Percentiles rank a stretch among this genome's conserved stretches.
Evolutionary conservation across 2,888 invertebrate species (phyloP).

Genomic region (Oegoconia quadripuncta): DNA sequence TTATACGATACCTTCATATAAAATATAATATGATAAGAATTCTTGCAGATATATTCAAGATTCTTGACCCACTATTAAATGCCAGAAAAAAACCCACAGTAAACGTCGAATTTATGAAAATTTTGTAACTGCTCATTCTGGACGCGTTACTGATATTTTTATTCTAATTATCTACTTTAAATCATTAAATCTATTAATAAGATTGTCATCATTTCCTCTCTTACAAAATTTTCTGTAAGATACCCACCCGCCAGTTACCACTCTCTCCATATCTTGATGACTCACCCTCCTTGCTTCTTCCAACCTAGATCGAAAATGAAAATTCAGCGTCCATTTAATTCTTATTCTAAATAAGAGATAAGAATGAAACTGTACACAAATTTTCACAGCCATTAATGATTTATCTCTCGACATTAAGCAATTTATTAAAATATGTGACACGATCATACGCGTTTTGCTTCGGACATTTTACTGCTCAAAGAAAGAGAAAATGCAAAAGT

Average conservation of each 20-base stretch:
- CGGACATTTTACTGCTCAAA: too few relatives aligned
- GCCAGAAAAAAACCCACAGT: too few relatives aligned
- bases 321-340: slow-evolving; percentile 68
- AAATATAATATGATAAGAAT: too few relatives aligned
- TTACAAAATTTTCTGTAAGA: slow-evolving; percentile 38
- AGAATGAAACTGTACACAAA: slow-evolving; percentile 59
- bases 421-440: not conserved
- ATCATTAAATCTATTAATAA: slow-evolving; percentile 13
- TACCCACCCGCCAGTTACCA: slow-evolving; percentile 77
- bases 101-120: too few relatives aligned
- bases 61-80: too few relatives aligned
- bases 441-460: too few relatives aligned
- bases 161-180: slow-evolving; percentile 5
- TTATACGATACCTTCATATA: too few relatives aligned
- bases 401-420: not conserved
- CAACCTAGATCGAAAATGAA: slow-evolving; percentile 78
- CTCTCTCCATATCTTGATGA: slow-evolving; percentile 56
- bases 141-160: too few relatives aligned
- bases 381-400: slow-evolving; percentile 38
- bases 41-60: too few relatives aligned
- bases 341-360: slow-evolving; percentile 52
- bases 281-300: slow-evolving; percentile 65
- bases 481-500: too few relatives aligned
- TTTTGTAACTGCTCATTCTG: too few relatives aligned
- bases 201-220: slow-evolving; percentile 16